Percentiles rank a stretch among this genome's conserved stretches.
Evolutionary conservation across 2,113 vertebrate genomes (phyloP).

Genomic region (Rana temporaria): DNA sequence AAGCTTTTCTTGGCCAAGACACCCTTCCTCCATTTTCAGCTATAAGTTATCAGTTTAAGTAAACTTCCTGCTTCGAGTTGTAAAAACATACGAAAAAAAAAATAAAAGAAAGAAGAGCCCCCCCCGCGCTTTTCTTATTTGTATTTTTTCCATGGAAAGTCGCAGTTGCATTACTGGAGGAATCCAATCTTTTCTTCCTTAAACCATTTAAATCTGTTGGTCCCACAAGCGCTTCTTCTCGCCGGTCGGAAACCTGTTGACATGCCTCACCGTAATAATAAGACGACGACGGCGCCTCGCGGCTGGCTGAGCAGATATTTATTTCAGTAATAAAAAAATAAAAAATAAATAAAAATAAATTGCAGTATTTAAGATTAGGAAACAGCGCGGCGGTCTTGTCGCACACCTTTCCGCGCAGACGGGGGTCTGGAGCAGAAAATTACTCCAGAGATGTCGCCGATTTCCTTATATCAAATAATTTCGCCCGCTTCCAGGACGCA

Average conservation of each 20-base stretch:
- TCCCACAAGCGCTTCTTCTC: conserved; percentile 39
- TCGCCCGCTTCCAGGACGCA: conserved; percentile 13
- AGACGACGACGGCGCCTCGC: conserved; percentile 33
- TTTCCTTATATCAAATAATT: conserved; percentile 33
- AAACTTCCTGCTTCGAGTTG: conserved; percentile 66
- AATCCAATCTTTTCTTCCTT: conserved; percentile 51
- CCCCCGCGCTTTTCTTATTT: neutral
- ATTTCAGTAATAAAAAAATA: conserved; percentile 35
- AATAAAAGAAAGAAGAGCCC: neutral
- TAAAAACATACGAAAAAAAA: conserved; percentile 61
- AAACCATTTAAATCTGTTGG: conserved; percentile 48
- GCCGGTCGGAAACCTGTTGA: conserved; percentile 31
- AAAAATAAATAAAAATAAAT: too few species aligned
- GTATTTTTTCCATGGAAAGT: neutral
- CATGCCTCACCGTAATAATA: conserved; percentile 48
- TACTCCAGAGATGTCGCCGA: conserved; percentile 47
- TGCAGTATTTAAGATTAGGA: neutral
- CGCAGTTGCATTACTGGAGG: conserved; percentile 23
- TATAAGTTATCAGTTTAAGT: conserved; percentile 62
- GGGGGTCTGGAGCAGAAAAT: conserved; percentile 51
- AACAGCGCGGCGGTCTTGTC: conserved; percentile 21
- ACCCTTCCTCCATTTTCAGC: conserved; percentile 29
- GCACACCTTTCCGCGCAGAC: conserved; percentile 29
- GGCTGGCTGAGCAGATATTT: conserved; percentile 53
- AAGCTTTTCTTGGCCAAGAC: neutral